Evolutionary conservation across 2,797 vertebrate genomes (phyloP).

Genomic region (Chiloscyllium punctatum): DNA sequence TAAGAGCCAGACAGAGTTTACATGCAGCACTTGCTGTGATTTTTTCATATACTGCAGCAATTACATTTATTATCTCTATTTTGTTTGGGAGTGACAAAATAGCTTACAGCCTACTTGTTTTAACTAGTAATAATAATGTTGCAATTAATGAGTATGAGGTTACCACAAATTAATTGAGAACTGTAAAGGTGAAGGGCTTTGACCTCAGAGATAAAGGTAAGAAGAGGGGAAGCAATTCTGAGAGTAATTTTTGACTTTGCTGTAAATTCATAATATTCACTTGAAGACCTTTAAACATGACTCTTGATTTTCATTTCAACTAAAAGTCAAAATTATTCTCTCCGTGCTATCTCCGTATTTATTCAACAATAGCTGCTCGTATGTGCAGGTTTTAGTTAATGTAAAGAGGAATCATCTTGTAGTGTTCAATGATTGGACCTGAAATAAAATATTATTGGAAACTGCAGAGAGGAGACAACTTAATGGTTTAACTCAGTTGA

Average conservation of each 20-base stretch:
- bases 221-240: not conserved
- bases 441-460: conserved; percentile 26
- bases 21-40: conserved; percentile 48
- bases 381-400: not conserved
- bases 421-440: not conserved
- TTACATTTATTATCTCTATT: conserved; percentile 45
- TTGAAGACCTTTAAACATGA: not conserved
- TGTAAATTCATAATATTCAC: not conserved
- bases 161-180: conserved; percentile 15
- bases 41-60: conserved; percentile 49
- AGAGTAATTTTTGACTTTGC: not conserved
- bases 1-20: conserved; percentile 46
- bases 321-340: not conserved
- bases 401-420: not conserved
- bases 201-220: not conserved
- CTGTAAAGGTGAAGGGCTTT: conserved; percentile 16
- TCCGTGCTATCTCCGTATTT: not conserved
- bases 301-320: not conserved
- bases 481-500: conserved; percentile 13
- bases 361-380: not conserved
- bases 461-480: not conserved
- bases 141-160: conserved; percentile 21
- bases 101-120: conserved; percentile 19
- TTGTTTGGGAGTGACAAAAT: not conserved
- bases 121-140: conserved; percentile 24